Conservation (phyloP, 1,140 invertebrate genomes). For the Scaptomyza hsui region DNA sequence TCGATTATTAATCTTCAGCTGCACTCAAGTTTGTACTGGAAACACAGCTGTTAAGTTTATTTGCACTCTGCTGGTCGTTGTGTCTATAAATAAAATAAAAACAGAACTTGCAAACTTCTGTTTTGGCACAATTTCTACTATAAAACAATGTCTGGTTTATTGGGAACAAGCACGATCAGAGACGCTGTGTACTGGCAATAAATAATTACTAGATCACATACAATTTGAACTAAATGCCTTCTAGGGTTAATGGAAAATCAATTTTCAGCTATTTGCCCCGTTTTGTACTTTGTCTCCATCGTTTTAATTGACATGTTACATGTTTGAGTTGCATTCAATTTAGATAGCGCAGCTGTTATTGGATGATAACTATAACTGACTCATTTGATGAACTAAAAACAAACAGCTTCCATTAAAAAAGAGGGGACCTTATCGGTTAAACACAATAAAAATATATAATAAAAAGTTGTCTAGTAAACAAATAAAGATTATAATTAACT, state of each 20-base stretch:
- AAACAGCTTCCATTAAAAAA: too few species aligned
- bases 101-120: background rate
- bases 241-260: background rate
- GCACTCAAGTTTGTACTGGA: too few species aligned
- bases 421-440: too few species aligned
- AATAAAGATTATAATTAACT: too few species aligned
- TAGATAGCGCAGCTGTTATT: constrained; percentile 20
- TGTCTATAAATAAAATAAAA: background rate
- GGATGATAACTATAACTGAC: constrained; percentile 20
- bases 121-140: too few species aligned
- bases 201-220: too few species aligned
- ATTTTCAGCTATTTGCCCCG: background rate
- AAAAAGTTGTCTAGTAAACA: constrained; percentile 1
- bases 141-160: background rate
- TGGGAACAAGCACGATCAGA: too few species aligned
- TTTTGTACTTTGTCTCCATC: constrained; percentile 12
- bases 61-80: background rate
- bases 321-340: constrained; percentile 9
- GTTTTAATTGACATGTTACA: constrained; percentile 37
- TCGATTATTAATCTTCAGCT: background rate
- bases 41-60: background rate
- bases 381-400: constrained; percentile 15
- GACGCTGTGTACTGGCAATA: too few species aligned
- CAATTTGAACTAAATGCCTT: background rate
- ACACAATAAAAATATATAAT: constrained; percentile 13